Evolutionary conservation across 1,140 invertebrate species (phyloP), one percentile per base, ranked within the genome.

Genomic region (Heliconius himera): DNA sequence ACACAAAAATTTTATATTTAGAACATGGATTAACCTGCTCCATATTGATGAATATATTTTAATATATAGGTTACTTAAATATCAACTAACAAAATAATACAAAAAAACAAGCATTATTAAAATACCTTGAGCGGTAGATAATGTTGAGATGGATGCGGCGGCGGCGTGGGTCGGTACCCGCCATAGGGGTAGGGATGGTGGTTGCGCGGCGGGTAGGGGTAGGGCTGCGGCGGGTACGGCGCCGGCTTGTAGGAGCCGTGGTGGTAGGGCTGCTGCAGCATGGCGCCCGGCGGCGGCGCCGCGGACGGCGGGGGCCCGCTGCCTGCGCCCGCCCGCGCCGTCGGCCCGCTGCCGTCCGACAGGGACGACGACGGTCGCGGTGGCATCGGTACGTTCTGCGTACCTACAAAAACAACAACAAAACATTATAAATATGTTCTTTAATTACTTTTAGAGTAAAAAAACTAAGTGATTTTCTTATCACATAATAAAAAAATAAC

Each of bases 361-460:
- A 98, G 97, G 94, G 98, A 97, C 91, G 98, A 98, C 84, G 98
- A 97, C 90, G 98, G 98, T 87, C 98, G 96, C 87, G 97, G 97
- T 92, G 97, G 97, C 97, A 98, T 98, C 93, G 97, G 97, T 97
- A 98, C 97, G 96, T 97, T 98, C 96, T 97, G 97, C 94, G 98
- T 97, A 90, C 97, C 97, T 98, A 72, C 73, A 80, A 74, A 4
- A 5, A 16, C 41, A 46, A 13, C 20, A 20, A 72, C 16, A 72
- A 16, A 72, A 72, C 3, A 56, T 38, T 71, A 46, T 33, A 11
- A 70, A 70, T 76, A 36, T 72, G 3, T 4, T 46, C 13, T 46
- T 46, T 4, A 46, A 46, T 46, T 13, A 16, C 1, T 16, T 5
- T 0, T 46, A 46, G 41, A 46, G 41, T 4, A 46, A 3, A 1